Evolutionary conservation across 2,888 invertebrate species (phyloP).

Genomic region (Drosophila mulleri): DNA sequence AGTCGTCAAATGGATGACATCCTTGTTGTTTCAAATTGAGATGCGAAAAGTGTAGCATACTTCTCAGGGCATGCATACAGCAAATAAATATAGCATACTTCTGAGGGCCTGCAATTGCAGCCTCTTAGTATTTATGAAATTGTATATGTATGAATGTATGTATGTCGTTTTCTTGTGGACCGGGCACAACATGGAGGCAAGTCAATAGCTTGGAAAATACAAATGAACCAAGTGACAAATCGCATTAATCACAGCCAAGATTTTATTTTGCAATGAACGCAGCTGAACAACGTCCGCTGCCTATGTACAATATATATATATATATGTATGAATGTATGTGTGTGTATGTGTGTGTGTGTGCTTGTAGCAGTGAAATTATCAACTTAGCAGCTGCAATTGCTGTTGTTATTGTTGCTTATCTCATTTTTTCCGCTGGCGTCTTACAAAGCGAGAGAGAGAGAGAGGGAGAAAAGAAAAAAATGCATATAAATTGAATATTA

Average conservation of each 20-base stretch:
- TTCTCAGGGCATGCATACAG: conserved; percentile 20
- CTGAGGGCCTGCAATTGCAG: conserved; percentile 54
- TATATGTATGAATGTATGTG: not conserved
- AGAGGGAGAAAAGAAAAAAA: conserved; percentile 57
- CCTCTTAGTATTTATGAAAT: conserved; percentile 65
- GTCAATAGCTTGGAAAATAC: conserved; percentile 74
- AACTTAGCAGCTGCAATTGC: conserved; percentile 67
- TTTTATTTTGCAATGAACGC: conserved; percentile 49
- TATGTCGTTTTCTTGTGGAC: conserved; percentile 30
- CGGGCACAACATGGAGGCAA: conserved; percentile 36
- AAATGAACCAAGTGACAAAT: conserved; percentile 79
- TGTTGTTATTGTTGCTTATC: conserved; percentile 25
- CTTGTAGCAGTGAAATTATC: conserved; percentile 62
- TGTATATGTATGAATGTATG: conserved; percentile 1
- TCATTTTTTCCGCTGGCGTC: conserved; percentile 34
- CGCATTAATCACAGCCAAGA: conserved; percentile 78
- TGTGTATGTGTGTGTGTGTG: not conserved
- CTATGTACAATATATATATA: not conserved
- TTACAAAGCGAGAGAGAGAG: not conserved
- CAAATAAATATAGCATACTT: conserved; percentile 42
- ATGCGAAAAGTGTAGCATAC: conserved; percentile 8
- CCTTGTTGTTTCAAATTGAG: conserved; percentile 12
- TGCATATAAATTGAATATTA: conserved; percentile 84
- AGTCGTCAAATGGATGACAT: conserved; percentile 4
- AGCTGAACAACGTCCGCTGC: conserved; percentile 9